These are phyloP conservation scores for Cuculus canorus DNA, from an alignment of 2,797 vertebrate genomes.

Conservation along the genomic window DNA sequence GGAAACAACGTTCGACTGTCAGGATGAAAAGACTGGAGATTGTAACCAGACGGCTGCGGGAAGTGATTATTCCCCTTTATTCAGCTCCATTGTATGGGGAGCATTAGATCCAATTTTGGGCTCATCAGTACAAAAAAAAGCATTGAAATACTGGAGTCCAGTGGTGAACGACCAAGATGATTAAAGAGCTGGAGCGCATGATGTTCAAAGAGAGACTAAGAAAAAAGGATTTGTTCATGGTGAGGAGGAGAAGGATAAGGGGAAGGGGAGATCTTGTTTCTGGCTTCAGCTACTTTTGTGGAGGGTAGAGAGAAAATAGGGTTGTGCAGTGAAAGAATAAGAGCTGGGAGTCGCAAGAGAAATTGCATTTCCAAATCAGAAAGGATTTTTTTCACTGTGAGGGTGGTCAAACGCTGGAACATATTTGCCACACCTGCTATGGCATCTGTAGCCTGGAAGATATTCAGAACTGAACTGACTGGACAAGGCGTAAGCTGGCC, in stretches of 20 bases:
- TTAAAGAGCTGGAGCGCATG: background rate
- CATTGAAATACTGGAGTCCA: background rate
- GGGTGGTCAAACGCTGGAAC: background rate
- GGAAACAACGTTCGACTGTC: background rate
- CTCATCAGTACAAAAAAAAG: background rate
- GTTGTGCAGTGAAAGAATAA: background rate
- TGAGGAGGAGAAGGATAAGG: background rate
- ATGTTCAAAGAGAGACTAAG: background rate
- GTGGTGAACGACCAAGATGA: background rate
- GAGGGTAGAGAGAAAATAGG: background rate
- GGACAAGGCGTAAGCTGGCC: background rate
- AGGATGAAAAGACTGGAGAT: background rate
- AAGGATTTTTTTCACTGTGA: background rate
- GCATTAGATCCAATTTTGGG: background rate
- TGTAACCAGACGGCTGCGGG: background rate
- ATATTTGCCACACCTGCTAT: background rate
- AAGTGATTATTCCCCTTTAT: background rate
- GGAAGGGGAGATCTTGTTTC: background rate
- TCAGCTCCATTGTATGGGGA: background rate
- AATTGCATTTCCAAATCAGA: background rate
- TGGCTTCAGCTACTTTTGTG: background rate
- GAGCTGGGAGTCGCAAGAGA: background rate
- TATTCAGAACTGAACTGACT: background rate
- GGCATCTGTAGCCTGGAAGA: background rate
- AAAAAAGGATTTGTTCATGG: background rate